Percentiles rank a stretch among this genome's conserved stretches.
Conservation (phyloP, 2,888 invertebrate species). For the Ophonus ardosiacus region DNA sequence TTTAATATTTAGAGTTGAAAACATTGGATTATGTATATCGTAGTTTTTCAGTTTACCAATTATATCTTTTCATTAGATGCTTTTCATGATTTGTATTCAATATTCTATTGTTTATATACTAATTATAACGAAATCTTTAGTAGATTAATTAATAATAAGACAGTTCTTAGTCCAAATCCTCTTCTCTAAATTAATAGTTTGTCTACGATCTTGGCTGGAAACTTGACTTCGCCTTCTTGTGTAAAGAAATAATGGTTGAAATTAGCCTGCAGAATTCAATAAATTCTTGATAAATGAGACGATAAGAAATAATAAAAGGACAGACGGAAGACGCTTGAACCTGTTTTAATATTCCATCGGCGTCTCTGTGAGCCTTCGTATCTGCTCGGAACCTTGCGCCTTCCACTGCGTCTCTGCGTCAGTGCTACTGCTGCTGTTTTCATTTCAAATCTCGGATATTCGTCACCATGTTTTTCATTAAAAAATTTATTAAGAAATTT, state of each 20-base stretch:
- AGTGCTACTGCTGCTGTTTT: not conserved
- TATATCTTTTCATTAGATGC: no score
- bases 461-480: not conserved
- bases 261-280: slow-evolving; percentile 28
- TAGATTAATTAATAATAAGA: no score
- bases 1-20: no score
- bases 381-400: not conserved
- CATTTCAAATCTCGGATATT: slow-evolving; percentile 16
- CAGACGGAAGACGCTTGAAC: slow-evolving; percentile 15
- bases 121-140: no score
- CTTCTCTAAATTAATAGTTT: not conserved
- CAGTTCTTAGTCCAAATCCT: no score
- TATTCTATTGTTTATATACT: no score
- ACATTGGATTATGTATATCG: no score
- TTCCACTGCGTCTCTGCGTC: not conserved
- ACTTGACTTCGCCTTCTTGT: not conserved
- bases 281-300: slow-evolving; percentile 43
- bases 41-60: no score
- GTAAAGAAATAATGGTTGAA: slow-evolving; percentile 16
- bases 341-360: slow-evolving; percentile 35
- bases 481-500: slow-evolving; percentile 34
- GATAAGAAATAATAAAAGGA: slow-evolving; percentile 47
- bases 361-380: not conserved
- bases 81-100: no score
- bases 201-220: not conserved